Evolutionary conservation across 2,888 invertebrate genomes (phyloP), one percentile per base, ranked within the genome.

Genomic region (Desoria tigrina): DNA sequence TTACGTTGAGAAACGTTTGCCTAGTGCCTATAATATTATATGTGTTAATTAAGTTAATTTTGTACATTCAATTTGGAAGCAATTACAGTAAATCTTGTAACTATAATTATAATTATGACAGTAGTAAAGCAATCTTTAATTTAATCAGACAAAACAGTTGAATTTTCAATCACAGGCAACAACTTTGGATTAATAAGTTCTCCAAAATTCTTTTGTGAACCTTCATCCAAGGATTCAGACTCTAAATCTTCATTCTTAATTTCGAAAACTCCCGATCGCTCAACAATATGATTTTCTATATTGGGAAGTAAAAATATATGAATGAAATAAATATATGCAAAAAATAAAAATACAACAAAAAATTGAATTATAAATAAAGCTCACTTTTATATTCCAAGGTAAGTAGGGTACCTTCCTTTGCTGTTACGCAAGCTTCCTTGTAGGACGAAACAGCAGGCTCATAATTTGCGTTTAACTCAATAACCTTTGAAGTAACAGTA

Each of bases 391-490:
- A 71, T 14, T 63, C 27, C 6, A 71, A 56, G 0, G 24, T 26
- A 3, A 71, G 39, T n/a, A n/a, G 9, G 9, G 1, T 39, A 21
- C 21, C 51, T 28, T 55, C 21, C 39, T 61, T 65, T 7, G 27
- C 61, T 14, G 16, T 24, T 9, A 71, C 51, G 23, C 60, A 16
- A 9, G 63, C 71, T 28, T 67, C 63, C 39, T 65, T 68, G 28
- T 49, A 60, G 1, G 51, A 26, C 1, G 71, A 71, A 1, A 68
- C n/a, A 1, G 42, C 37, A 14, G 71, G 71, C 11, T 55, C 53
- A 53, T 68, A 71, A 3, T 63, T 42, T 23, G 60, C 71, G 23
- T 65, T 65, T 26, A 71, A 18, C 61, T 71, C 65, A 9, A 71
- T n/a, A 2, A 61, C 21, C 71, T 70, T 24, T 39, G 6, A 57